Percentiles rank a stretch among this genome's conserved stretches.
Conservation (phyloP, 2,113 vertebrate genomes). For the Vireo altiloquus region DNA sequence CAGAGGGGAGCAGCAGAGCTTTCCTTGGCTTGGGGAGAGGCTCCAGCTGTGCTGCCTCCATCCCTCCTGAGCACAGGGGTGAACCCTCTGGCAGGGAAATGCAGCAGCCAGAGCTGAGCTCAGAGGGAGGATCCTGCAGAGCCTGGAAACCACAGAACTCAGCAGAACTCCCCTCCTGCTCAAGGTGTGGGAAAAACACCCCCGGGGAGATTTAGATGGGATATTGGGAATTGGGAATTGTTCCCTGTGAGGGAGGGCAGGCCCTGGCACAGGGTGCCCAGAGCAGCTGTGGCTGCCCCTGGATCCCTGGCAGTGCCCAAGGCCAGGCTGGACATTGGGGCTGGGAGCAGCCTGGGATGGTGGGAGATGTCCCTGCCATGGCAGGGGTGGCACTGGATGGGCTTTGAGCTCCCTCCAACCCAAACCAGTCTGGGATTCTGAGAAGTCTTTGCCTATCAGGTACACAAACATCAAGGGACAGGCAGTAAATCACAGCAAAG, state of each 20-base stretch:
- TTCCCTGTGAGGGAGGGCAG: background rate
- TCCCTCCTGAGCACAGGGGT: background rate
- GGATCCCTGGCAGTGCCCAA: background rate
- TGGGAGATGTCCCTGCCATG: background rate
- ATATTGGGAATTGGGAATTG: background rate
- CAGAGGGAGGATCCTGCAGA: fast-evolving
- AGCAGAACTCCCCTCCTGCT: background rate
- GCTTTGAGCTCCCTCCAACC: background rate
- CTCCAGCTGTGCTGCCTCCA: background rate
- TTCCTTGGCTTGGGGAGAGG: background rate
- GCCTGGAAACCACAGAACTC: background rate
- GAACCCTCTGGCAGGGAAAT: fast-evolving
- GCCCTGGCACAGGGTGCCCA: background rate
- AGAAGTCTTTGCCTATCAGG: fast-evolving
- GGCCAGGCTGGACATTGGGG: background rate
- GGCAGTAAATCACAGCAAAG: background rate
- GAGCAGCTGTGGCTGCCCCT: background rate
- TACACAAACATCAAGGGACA: fast-evolving
- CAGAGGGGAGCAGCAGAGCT: background rate
- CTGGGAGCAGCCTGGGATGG: background rate
- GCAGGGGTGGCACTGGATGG: background rate
- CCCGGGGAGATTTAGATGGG: background rate
- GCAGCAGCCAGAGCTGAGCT: background rate
- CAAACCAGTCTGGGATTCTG: background rate
- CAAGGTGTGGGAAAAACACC: background rate